phyloP scores from a whole-genome alignment of 2,888 invertebrate genomes.

The Sinotaia quadrata region DNA sequence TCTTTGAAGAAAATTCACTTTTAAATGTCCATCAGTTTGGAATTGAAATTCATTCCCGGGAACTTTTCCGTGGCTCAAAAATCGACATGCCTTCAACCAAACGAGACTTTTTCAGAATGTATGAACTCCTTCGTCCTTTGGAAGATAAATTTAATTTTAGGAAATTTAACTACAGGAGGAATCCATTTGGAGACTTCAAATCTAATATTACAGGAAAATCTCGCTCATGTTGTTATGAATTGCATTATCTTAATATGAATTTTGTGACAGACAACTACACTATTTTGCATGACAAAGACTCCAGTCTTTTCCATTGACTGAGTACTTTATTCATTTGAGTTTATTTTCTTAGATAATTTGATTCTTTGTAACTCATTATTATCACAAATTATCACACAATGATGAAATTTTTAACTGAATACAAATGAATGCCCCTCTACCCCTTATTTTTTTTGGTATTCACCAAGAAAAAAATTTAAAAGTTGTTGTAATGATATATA shows the following conservation, averaged over 20 bases:
- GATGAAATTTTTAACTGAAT: too few species aligned
- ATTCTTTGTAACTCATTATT: too few species aligned
- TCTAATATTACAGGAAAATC: constrained; percentile 39
- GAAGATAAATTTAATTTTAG: constrained; percentile 52
- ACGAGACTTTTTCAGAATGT: constrained; percentile 53
- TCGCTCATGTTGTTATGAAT: constrained; percentile 57
- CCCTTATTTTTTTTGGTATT: too few species aligned
- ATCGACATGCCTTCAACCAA: constrained; percentile 37
- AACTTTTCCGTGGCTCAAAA: constrained; percentile 40
- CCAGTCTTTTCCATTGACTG: constrained; percentile 35
- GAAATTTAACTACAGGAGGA: constrained; percentile 58
- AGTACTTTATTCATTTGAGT: too few species aligned
- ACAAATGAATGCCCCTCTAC: too few species aligned
- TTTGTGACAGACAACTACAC: constrained; percentile 40
- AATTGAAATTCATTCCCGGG: constrained; percentile 58
- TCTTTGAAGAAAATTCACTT: constrained; percentile 48
- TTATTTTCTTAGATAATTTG: too few species aligned
- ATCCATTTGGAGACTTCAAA: constrained; percentile 56
- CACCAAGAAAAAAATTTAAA: too few species aligned
- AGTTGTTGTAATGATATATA: too few species aligned
- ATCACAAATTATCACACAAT: too few species aligned
- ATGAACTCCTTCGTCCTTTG: constrained; percentile 46
- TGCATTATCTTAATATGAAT: constrained; percentile 60
- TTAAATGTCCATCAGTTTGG: constrained; percentile 59
- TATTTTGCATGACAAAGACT: constrained; percentile 30